A percentile compares a stretch with the other conserved stretches of the same genome.
Evolutionary conservation across 1,140 invertebrate species (phyloP).

Genomic region (Temnothorax curvispinosus): DNA sequence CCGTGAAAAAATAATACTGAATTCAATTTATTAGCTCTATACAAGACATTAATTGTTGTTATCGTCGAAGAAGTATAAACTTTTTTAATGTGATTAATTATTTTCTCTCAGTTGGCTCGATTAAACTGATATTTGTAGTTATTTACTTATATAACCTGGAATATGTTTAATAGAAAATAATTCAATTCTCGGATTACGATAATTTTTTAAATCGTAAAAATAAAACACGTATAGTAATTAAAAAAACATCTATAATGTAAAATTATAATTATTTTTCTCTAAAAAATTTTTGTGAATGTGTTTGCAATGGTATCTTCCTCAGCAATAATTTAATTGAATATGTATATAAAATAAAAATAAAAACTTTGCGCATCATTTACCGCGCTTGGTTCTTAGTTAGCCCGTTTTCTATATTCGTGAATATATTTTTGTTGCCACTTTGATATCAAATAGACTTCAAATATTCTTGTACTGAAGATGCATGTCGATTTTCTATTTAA

Average conservation of each 20-base stretch:
- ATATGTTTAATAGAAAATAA: background rate
- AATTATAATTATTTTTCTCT: background rate
- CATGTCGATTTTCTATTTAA: background rate
- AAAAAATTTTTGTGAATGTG: background rate
- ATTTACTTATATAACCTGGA: background rate
- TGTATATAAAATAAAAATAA: no score
- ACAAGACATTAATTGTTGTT: background rate
- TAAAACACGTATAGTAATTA: background rate
- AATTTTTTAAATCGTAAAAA: background rate
- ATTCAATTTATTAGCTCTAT: background rate
- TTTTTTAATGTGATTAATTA: background rate
- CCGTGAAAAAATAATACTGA: background rate
- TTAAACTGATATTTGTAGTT: background rate
- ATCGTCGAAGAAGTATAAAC: background rate
- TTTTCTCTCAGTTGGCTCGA: background rate
- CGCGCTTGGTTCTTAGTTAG: no score
- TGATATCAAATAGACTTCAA: no score
- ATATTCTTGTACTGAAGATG: no score
- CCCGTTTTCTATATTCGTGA: background rate
- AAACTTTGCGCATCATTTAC: no score
- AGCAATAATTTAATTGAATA: background rate
- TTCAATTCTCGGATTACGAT: background rate
- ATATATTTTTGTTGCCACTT: background rate
- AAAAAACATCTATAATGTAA: background rate
- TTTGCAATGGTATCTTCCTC: background rate